These are phyloP conservation scores for Eubucco bourcierii DNA, from an alignment of 2,113 vertebrate species.

Conservation along the genomic window DNA sequence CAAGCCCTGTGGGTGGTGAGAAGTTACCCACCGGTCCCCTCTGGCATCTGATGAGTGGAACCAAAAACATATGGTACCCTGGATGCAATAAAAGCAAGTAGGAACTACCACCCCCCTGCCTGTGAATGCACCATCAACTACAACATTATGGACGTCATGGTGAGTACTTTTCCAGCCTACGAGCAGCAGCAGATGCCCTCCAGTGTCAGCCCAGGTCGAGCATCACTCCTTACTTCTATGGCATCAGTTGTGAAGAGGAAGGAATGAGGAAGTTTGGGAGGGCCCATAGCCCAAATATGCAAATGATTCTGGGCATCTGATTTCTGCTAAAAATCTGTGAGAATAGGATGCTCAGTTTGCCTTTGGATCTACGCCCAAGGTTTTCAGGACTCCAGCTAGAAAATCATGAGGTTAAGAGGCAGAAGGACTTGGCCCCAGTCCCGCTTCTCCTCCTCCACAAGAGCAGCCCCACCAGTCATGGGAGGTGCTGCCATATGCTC, in stretches of 20 bases:
- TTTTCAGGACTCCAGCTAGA: slow-evolving; percentile 4
- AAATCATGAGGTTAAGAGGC: background rate
- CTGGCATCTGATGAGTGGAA: background rate
- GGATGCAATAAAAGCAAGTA: background rate
- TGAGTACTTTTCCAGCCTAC: background rate
- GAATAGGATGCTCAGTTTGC: background rate
- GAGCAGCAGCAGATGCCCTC: background rate
- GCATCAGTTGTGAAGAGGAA: background rate
- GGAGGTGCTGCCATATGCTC: slow-evolving; percentile 46
- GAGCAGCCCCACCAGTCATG: background rate
- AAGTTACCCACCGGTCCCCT: background rate
- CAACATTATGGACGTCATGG: rapidly evolving
- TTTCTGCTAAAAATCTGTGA: background rate
- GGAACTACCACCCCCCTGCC: background rate
- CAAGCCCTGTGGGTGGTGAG: rapidly evolving
- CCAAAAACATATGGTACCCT: background rate
- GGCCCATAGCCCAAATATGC: background rate
- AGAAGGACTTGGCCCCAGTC: background rate
- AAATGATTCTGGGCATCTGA: background rate
- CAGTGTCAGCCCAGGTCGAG: background rate
- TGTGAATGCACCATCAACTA: background rate
- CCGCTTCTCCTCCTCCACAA: background rate
- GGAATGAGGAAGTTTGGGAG: background rate
- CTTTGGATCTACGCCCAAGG: background rate
- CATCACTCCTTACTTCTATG: rapidly evolving